phyloP scores from a whole-genome alignment of 2,113 vertebrate genomes.

The Rhineura floridana region DNA sequence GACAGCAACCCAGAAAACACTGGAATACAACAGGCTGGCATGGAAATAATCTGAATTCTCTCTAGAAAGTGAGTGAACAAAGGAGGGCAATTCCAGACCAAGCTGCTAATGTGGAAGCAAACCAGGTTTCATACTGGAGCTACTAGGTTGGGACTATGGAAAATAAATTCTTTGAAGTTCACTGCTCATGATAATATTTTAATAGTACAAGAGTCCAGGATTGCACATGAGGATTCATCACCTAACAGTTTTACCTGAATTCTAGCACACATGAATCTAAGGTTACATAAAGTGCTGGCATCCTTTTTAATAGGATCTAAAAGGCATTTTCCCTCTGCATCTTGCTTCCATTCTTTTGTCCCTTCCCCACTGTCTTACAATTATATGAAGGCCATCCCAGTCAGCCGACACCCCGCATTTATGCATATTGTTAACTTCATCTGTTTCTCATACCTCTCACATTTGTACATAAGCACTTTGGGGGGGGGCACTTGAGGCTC shows the following conservation, averaged over 20 bases:
- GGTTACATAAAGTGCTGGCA: neutral
- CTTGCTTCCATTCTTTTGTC: neutral
- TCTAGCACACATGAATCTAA: neutral
- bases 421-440: conserved; percentile 21
- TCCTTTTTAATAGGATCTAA: neutral
- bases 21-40: neutral
- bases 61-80: neutral
- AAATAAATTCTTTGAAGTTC: neutral
- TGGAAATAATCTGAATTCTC: neutral
- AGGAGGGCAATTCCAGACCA: neutral
- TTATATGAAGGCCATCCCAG: conserved; percentile 5
- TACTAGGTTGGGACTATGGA: neutral
- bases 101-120: neutral
- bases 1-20: neutral
- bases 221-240: neutral
- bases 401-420: neutral
- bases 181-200: neutral
- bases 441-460: conserved; percentile 35
- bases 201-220: neutral
- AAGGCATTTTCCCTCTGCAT: neutral
- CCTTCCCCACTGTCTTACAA: neutral
- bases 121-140: neutral
- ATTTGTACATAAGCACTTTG: conserved; percentile 16
- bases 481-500: neutral
- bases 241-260: neutral